Conservation (phyloP, 2,797 vertebrate species). For the Spondyliosoma cantharus region DNA sequence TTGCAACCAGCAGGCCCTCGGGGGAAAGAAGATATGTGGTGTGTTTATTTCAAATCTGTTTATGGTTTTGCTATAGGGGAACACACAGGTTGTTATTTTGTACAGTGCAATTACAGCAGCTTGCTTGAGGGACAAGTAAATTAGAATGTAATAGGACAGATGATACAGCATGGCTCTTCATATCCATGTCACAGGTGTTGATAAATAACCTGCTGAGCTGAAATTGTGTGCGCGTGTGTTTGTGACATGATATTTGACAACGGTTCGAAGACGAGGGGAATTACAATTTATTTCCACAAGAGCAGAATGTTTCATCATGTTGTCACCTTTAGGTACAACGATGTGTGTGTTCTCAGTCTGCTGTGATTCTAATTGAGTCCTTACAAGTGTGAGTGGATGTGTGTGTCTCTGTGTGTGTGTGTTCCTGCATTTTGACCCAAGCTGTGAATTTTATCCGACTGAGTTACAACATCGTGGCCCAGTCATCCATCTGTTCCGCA, state of each 20-base stretch:
- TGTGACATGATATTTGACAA: slow-evolving; percentile 33
- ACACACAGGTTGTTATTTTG: slow-evolving; percentile 41
- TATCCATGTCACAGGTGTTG: slow-evolving; percentile 51
- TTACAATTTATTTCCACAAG: slow-evolving; percentile 29
- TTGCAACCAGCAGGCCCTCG: slow-evolving; percentile 6
- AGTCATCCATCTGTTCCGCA: slow-evolving; percentile 56
- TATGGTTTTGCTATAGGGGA: slow-evolving; percentile 15
- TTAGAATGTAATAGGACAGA: slow-evolving; percentile 68
- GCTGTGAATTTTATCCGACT: slow-evolving; percentile 40
- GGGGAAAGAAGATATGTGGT: slow-evolving; percentile 6
- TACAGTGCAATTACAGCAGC: slow-evolving; percentile 47
- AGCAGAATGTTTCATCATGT: slow-evolving; percentile 44
- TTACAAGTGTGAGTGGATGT: neutral
- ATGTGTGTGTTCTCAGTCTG: slow-evolving; percentile 4
- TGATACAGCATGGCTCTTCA: slow-evolving; percentile 52
- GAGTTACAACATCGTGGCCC: slow-evolving; percentile 43
- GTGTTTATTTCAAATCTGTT: slow-evolving; percentile 35
- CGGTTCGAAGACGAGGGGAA: slow-evolving; percentile 38
- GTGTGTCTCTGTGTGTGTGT: neutral
- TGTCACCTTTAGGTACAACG: slow-evolving; percentile 12
- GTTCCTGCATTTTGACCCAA: slow-evolving; percentile 24
- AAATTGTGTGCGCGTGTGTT: neutral
- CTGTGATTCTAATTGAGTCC: neutral
- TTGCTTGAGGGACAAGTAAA: slow-evolving; percentile 62
- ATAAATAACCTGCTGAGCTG: slow-evolving; percentile 54